Conservation (phyloP, 2,797 vertebrate species). For the Cygnus olor region DNA sequence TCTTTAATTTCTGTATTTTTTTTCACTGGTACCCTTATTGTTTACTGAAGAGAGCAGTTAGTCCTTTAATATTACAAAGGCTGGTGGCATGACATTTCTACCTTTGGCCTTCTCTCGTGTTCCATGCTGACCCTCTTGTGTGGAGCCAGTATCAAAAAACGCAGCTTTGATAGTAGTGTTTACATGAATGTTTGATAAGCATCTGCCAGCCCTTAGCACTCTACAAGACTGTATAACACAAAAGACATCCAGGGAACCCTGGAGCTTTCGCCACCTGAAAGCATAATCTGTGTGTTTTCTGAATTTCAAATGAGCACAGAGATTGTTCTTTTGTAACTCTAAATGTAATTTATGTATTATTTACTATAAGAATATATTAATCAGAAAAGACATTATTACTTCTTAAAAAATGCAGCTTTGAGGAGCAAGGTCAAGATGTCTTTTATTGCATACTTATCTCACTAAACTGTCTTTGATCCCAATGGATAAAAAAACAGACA, state of each 20-base stretch:
- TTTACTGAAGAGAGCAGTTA: background rate
- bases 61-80: background rate
- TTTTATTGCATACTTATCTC: slow-evolving; percentile 20
- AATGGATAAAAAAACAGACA: background rate
- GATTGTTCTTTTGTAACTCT: slow-evolving; percentile 58
- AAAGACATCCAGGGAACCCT: slow-evolving; percentile 68
- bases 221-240: slow-evolving; percentile 69
- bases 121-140: slow-evolving; percentile 68
- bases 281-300: slow-evolving; percentile 67
- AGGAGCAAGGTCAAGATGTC: slow-evolving; percentile 43
- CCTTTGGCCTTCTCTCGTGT: slow-evolving; percentile 49
- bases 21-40: background rate
- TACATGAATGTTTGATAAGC: slow-evolving; percentile 82
- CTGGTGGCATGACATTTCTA: slow-evolving; percentile 50
- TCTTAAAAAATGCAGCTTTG: slow-evolving; percentile 46
- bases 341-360: slow-evolving; percentile 72
- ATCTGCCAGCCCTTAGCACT: slow-evolving; percentile 75
- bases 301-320: slow-evolving; percentile 73
- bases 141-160: slow-evolving; percentile 57
- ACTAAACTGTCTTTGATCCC: slow-evolving; percentile 34
- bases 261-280: slow-evolving; percentile 76
- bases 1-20: background rate
- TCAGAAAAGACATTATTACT: slow-evolving; percentile 17
- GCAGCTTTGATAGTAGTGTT: slow-evolving; percentile 73
- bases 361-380: slow-evolving; percentile 55